Evolutionary conservation across 2,113 vertebrate species (phyloP).

Genomic region (Capricornis sumatraensis): DNA sequence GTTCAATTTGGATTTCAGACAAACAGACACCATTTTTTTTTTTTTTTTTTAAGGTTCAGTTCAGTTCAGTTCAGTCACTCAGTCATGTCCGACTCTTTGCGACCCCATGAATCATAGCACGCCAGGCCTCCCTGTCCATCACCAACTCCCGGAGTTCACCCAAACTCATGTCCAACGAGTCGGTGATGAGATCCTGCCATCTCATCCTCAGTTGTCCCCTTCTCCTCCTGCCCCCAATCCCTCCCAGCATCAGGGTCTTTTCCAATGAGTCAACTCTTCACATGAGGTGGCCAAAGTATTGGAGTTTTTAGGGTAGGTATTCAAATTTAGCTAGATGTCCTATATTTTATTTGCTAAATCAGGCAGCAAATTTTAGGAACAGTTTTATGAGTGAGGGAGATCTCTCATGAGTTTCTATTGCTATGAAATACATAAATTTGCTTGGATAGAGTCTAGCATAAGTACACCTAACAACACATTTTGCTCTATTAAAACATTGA

Average conservation of each 20-base stretch:
- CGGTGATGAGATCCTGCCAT: not conserved
- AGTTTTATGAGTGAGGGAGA: not conserved
- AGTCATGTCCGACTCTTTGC: accelerated
- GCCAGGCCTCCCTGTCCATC: not conserved
- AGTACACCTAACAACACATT: not conserved
- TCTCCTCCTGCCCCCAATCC: not conserved
- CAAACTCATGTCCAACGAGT: not conserved
- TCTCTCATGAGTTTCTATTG: not conserved
- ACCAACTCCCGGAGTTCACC: not conserved
- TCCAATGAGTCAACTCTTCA: not conserved
- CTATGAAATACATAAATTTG: not conserved
- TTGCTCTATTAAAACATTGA: not conserved
- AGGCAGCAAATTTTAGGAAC: not conserved
- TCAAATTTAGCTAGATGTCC: not conserved
- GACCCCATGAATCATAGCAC: accelerated
- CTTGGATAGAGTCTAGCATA: not conserved
- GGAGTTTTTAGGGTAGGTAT: not conserved
- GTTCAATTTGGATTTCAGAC: not conserved
- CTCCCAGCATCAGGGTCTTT: not conserved
- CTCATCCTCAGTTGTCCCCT: accelerated
- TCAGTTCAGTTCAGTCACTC: not conserved
- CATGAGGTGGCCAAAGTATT: not conserved
- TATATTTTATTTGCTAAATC: constrained; percentile 13
- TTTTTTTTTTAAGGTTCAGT: not conserved
- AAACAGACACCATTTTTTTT: not conserved